phyloP scores from a whole-genome alignment of 2,888 invertebrate species.

The Epinotia nisella region DNA sequence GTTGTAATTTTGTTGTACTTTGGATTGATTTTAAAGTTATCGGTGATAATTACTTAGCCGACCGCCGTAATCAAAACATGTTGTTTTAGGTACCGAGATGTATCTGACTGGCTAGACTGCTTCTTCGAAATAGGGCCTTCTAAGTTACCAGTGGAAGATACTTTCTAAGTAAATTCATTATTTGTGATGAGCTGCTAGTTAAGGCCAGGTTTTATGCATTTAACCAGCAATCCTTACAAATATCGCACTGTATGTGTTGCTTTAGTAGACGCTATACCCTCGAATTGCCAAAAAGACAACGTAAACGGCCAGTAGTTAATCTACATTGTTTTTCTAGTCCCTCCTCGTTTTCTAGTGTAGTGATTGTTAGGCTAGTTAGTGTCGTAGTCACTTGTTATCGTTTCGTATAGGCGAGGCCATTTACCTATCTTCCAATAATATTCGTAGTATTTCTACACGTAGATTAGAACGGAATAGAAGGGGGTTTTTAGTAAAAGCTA shows the following conservation, averaged over 20 bases:
- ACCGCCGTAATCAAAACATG: not conserved
- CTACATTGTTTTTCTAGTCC: conserved; percentile 71
- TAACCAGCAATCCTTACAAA: not conserved
- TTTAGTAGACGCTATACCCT: not conserved
- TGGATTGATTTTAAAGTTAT: not conserved
- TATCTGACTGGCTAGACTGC: not conserved
- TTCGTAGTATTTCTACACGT: conserved; percentile 70
- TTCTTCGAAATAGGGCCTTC: not conserved
- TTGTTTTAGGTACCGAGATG: not conserved
- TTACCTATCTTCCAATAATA: conserved; percentile 72
- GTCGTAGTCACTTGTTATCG: conserved; percentile 67
- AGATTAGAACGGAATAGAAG: conserved; percentile 60
- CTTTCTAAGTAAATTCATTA: not conserved
- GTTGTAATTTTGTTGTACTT: not conserved
- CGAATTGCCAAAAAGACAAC: conserved; percentile 3
- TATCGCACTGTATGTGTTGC: not conserved
- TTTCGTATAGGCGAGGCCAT: conserved; percentile 77
- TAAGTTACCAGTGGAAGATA: not conserved
- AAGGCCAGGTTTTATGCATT: not conserved
- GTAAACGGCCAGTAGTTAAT: conserved; percentile 44
- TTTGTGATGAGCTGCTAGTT: too few species aligned
- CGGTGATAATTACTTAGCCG: not conserved
- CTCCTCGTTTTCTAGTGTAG: conserved; percentile 75
- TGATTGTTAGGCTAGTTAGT: conserved; percentile 54
- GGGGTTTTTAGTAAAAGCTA: conserved; percentile 50